Base-by-base conservation (phyloP, 2,797 vertebrate species). In the Microhierax caerulescens region DNA sequence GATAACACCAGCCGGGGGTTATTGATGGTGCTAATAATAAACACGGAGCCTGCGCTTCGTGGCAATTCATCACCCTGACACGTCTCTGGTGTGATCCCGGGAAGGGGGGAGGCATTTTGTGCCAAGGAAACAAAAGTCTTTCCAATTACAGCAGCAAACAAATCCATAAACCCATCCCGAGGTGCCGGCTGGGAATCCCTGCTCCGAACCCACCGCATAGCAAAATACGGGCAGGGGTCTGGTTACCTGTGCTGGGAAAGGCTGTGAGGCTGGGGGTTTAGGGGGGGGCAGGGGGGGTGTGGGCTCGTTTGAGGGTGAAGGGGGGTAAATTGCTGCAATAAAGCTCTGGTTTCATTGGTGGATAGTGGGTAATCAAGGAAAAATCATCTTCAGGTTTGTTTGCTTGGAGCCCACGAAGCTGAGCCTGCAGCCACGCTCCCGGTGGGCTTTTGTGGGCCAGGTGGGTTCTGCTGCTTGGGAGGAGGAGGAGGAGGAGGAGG, bases 1-100 rank as follows among this genome's bases (percentile, higher is more conserved):
- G 21, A 48, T 88, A 91, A 77, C 64, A 37, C 32, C 70, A 68
- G 75, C 54, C 36, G 3, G 87, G 91, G 83, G 74, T 90, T 95
- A 92, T 94, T 75, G 97, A 97, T 97, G 96, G 88, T 57, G 57
- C 64, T 27, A 75, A 84, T 96, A 93, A 94, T 84, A 21, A 36
- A 30, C 78, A 47, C 5, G 9, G 81, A 84, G 73, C n/a, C 67
- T 18, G 50, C 2, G 39, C 36, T 91, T 73, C 0, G 17, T 13
- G 74, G 89, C 86, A 43, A 61, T 95, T 95, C 91, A 81, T 97
- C 93, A 90, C 91, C 65, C 69, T 88, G 84, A 67, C 78, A 45
- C 2, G 3, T 68, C 72, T 32, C 79, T 64, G 73, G 13, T 45
- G 91, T 9, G 73, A 47, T 32, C 95, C 94, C 3, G 1, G 68